These are phyloP conservation scores for Hephaestus fuliginosus DNA, from an alignment of 2,797 vertebrate genomes.

Conservation along the genomic window DNA sequence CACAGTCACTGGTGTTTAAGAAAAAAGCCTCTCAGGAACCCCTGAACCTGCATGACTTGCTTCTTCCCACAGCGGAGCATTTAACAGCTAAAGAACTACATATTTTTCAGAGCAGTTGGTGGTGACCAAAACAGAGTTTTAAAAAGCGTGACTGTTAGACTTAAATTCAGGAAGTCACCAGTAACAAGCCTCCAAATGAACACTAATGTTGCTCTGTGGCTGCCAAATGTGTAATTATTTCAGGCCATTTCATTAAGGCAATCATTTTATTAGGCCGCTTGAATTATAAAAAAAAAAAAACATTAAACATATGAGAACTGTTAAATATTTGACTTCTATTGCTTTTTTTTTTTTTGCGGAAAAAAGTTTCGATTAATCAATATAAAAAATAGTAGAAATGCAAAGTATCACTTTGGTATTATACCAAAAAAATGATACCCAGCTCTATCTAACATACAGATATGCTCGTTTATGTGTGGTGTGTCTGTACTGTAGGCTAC, in stretches of 20 bases:
- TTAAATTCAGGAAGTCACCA: not conserved
- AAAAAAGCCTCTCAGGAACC: not conserved
- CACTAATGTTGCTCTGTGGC: too few relatives aligned
- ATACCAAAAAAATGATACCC: not conserved
- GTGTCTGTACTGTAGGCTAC: slow-evolving; percentile 1
- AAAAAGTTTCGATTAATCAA: not conserved
- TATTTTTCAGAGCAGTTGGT: not conserved
- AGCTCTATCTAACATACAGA: not conserved
- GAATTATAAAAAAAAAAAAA: not conserved
- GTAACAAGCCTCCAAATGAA: not conserved
- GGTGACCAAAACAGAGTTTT: not conserved
- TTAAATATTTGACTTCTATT: too few relatives aligned
- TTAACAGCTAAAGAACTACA: not conserved
- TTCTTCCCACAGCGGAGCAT: not conserved
- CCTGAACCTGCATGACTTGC: not conserved
- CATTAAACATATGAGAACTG: too few relatives aligned
- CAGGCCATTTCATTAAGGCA: not conserved
- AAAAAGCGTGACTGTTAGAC: not conserved
- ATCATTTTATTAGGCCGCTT: not conserved
- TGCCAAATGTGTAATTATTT: not conserved
- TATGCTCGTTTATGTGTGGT: not conserved
- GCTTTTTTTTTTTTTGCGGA: too few relatives aligned
- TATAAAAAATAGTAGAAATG: not conserved
- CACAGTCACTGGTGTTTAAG: not conserved
- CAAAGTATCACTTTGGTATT: not conserved